Base-by-base conservation (phyloP, 2,113 vertebrate genomes). In the Phyllopteryx taeniolatus region DNA sequence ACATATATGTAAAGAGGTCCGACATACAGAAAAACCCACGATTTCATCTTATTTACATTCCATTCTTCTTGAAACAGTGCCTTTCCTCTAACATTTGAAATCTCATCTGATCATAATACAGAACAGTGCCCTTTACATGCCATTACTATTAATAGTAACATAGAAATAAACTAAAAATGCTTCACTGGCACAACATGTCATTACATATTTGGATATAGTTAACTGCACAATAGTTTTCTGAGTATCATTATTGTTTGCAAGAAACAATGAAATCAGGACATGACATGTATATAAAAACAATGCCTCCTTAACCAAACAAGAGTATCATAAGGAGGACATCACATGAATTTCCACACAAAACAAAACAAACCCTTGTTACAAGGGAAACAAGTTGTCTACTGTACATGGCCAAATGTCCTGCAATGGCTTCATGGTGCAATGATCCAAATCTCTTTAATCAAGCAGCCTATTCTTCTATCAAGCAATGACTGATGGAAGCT, bases 401-500 rank as follows among this genome's bases (percentile, higher is more conserved):
- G 20, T 66, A 49, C 46, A 85, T 81, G 89, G 90, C 89, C 91
- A 90, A 90, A 88, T 90, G 87, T 85, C 88, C 86, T 89, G 87
- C 85, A 88, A 92, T 90, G 87, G 90, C 90, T 90, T 81, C 78
- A 84, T 80, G 82, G 69, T 78, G 66, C 81, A 54, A 73, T 70
- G 80, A 79, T 83, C 31, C 62, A 81, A 74, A 77, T 82, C 81
- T 80, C 78, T 73, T 76, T 73, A 57, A 76, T 83, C 68, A 78
- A 88, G 83, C 86, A 72, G 68, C 63, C 71, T 81, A 74, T 70
- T 56, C 19, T 74, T 81, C 63, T 81, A 83, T 51, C 47, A 64
- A 1, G 74, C 57, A 20, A 83, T 77, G 72, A 62, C 77, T 60
- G 53, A 65, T 60, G 70, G 35, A 22, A 47, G 13, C 43, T 14